Evolutionary conservation across 1,140 invertebrate species (phyloP), one percentile per base, ranked within the genome.

Genomic region (Trachymyrmex septentrionalis): DNA sequence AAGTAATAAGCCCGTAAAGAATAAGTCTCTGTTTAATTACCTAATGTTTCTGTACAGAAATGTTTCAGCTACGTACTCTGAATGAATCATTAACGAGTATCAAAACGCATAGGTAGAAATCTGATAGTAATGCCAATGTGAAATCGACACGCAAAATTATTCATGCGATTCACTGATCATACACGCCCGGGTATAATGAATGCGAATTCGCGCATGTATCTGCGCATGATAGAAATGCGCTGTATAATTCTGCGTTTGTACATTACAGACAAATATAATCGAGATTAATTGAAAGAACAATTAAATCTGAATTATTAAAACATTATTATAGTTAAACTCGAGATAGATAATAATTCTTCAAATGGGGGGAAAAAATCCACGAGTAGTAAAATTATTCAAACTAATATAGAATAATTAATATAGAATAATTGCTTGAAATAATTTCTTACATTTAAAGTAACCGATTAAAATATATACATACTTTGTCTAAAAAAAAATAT

Each of bases 51-150:
- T 48, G 19, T 61, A 24, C 9, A 34, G 27, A 16, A 85, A 27
- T n/a, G 44, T 59, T 69, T 59, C 21, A 67, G n/a, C 34, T 38
- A 21, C 19, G n/a, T 75, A 75, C 67, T 72, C 14, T 14, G 7
- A 19, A 19, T 75, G 84, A 87, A 63, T 81, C n/a, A 81, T 50
- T 86, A 86, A 86, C 57, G 48, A 86, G 24, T 73, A 73, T 3
- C 66, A 73, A 59, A n/a, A 48, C 24, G 2, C 19, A 44, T 59
- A 82, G 6, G 50, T 38, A n/a, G 38, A 50, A 73, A 73, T 84
- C 38, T 84, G 80, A 73, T 84, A 75, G 55, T 27, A 30, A 16
- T 19, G 19, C 55, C 64, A 57, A 84, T 84, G 55, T 57, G 19
- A 75, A 75, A 84, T 84, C 55, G 24, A 19, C 9, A 48, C 53